These are phyloP conservation scores for Aromia moschata DNA, from an alignment of 2,888 invertebrate species.

Conservation along the genomic window DNA sequence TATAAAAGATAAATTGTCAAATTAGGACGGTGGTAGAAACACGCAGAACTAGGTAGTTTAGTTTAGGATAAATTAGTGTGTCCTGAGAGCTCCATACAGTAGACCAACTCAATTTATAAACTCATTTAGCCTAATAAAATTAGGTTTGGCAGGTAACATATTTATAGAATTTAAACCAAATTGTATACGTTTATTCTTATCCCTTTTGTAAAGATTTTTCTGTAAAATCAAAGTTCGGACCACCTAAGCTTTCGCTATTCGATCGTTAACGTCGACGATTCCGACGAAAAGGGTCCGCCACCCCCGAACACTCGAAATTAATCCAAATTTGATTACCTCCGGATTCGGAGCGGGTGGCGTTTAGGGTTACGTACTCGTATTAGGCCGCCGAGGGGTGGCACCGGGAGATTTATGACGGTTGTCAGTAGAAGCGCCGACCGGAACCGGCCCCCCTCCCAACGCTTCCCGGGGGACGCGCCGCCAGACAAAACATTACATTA, in stretches of 20 bases:
- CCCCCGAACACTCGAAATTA: slow-evolving; percentile 31
- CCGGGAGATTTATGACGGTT: slow-evolving; percentile 55
- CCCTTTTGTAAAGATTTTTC: too few species aligned
- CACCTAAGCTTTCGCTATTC: slow-evolving; percentile 2
- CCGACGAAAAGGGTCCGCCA: slow-evolving; percentile 5
- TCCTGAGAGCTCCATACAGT: too few species aligned
- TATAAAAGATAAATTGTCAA: too few species aligned
- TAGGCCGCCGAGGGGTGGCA: slow-evolving; percentile 35
- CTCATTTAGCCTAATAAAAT: too few species aligned
- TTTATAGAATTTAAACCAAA: too few species aligned
- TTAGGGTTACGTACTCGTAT: slow-evolving; percentile 28
- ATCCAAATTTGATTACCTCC: slow-evolving; percentile 41
- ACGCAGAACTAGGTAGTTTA: too few species aligned
- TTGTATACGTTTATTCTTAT: too few species aligned
- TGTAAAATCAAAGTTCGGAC: too few species aligned
- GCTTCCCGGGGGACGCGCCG: slow-evolving; percentile 53
- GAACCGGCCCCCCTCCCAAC: slow-evolving; percentile 52
- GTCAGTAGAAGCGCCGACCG: slow-evolving; percentile 57
- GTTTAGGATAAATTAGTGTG: too few species aligned
- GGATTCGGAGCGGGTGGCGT: slow-evolving; percentile 31
- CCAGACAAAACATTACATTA: slow-evolving; percentile 62
- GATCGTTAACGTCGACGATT: slow-evolving; percentile 22
- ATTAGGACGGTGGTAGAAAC: too few species aligned
- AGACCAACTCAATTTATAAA: too few species aligned
- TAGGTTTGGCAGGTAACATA: too few species aligned